Percentiles rank a stretch among this genome's conserved stretches.
Conservation (phyloP, 2,797 vertebrate genomes). For the Forpus xanthops region DNA sequence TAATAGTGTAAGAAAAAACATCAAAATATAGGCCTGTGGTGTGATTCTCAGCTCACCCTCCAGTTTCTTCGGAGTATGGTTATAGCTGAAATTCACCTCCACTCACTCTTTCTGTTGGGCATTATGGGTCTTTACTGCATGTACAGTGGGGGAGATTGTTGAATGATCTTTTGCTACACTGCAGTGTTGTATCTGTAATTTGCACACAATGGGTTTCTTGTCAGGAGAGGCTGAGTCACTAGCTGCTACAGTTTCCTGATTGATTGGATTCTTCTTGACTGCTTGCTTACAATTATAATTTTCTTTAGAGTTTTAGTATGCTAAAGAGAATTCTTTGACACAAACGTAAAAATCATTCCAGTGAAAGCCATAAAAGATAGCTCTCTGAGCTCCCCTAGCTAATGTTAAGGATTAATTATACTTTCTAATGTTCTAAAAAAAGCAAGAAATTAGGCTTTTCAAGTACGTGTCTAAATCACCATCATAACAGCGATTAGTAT, state of each 20-base stretch:
- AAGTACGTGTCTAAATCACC: background rate
- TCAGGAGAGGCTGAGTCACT: slow-evolving; percentile 49
- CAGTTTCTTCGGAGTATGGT: background rate
- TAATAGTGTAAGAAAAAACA: background rate
- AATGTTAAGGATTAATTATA: slow-evolving; percentile 26
- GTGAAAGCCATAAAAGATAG: background rate
- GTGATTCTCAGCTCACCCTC: background rate
- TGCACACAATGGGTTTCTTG: slow-evolving; percentile 32
- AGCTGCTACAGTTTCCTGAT: slow-evolving; percentile 14
- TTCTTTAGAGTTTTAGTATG: background rate
- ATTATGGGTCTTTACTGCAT: background rate
- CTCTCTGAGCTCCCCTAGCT: background rate
- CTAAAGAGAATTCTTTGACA: background rate
- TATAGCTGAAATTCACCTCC: slow-evolving; percentile 43
- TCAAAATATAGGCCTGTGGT: background rate
- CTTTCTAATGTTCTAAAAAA: background rate
- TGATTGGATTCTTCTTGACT: background rate
- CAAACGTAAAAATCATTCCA: background rate
- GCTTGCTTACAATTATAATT: background rate
- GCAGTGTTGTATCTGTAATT: slow-evolving; percentile 42
- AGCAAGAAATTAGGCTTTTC: background rate
- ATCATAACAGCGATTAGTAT: background rate
- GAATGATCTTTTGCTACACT: slow-evolving; percentile 12
- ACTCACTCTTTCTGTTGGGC: slow-evolving; percentile 5
- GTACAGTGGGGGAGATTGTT: background rate